Percentiles rank a stretch among this genome's conserved stretches.
phyloP scores from a whole-genome alignment of 2,797 vertebrate genomes.

The Epinephelus awoara region DNA sequence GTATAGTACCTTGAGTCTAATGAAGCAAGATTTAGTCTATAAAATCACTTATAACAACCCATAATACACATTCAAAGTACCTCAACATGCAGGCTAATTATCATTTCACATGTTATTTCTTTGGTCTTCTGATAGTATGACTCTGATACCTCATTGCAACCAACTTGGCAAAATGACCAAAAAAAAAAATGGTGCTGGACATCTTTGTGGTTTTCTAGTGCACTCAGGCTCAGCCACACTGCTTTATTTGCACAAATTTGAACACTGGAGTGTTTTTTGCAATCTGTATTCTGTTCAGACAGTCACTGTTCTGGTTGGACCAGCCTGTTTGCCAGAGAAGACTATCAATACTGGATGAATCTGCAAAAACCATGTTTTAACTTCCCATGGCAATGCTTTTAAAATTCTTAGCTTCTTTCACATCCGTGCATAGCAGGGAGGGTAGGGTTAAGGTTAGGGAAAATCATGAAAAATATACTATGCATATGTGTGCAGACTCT shows the following conservation, averaged over 20 bases:
- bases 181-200: not conserved
- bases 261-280: not conserved
- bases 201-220: not conserved
- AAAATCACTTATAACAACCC: not conserved
- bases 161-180: not conserved
- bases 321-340: not conserved
- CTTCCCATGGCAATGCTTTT: too few species aligned
- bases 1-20: not conserved
- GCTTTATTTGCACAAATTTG: not conserved
- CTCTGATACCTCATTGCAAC: not conserved
- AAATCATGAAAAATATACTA: too few species aligned
- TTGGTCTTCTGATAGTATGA: not conserved
- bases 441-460: too few species aligned
- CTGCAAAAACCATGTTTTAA: not conserved
- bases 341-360: not conserved
- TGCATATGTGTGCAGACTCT: too few species aligned
- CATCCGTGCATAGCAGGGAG: too few species aligned
- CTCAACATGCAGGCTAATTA: too few species aligned
- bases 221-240: not conserved
- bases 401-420: too few species aligned
- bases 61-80: too few species aligned
- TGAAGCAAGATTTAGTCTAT: not conserved
- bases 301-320: not conserved
- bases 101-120: not conserved
- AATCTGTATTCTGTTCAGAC: not conserved